Conservation (phyloP, 2,888 invertebrate genomes). For the Branchellion lobata region DNA sequence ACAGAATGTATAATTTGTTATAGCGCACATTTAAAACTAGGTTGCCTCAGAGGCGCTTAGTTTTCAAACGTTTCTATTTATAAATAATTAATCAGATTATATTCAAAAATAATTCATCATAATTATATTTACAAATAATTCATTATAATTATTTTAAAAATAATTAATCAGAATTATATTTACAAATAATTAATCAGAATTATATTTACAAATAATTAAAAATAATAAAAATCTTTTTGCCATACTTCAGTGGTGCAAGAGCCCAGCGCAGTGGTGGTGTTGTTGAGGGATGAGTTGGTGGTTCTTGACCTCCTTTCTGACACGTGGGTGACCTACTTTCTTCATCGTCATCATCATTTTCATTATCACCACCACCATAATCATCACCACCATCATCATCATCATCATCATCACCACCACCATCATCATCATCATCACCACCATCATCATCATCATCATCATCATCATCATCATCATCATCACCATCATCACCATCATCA, state of each 20-base stretch:
- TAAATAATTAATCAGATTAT: too few species aligned
- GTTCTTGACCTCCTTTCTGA: neutral
- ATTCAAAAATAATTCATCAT: too few species aligned
- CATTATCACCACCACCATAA: conserved; percentile 3
- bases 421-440: conserved; percentile 26
- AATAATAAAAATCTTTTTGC: too few species aligned
- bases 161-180: too few species aligned
- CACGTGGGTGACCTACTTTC: conserved; percentile 4
- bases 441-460: conserved; percentile 12
- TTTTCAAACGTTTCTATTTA: too few species aligned
- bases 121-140: too few species aligned
- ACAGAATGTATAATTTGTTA: too few species aligned
- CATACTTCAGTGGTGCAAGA: conserved; percentile 38
- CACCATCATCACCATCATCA: conserved; percentile 27
- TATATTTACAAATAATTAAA: too few species aligned
- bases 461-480: conserved; percentile 31
- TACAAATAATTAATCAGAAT: too few species aligned
- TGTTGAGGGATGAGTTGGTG: conserved; percentile 24
- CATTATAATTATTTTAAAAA: too few species aligned
- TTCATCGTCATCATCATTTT: conserved; percentile 21
- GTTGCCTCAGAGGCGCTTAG: too few species aligned
- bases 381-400: neutral
- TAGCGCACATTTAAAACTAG: too few species aligned
- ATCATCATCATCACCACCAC: conserved; percentile 26
- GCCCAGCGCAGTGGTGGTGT: conserved; percentile 19